A percentile compares a stretch with the other conserved stretches of the same genome.
phyloP scores from a whole-genome alignment of 92 coral and sea anemone species.

The Phenganax marumi region DNA sequence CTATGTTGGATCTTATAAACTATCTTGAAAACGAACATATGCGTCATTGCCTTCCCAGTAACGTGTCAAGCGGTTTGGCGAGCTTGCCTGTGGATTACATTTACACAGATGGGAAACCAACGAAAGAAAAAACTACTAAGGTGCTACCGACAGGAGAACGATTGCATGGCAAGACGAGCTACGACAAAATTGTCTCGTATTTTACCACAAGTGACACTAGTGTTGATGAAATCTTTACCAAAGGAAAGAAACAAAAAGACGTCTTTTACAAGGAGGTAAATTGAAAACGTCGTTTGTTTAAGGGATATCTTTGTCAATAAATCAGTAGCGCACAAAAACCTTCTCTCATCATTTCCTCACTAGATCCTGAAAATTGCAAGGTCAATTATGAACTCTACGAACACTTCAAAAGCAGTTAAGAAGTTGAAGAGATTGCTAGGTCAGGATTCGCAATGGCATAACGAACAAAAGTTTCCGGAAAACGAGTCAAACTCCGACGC shows the following conservation, averaged over 20 bases:
- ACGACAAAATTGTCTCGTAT: conserved; percentile 70
- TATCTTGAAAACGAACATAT: conserved; percentile 79
- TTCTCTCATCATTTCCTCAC: not conserved
- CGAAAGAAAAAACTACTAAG: conserved; percentile 61
- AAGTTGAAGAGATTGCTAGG: conserved; percentile 54
- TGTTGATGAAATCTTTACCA: conserved; percentile 61
- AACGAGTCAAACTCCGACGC: conserved; percentile 80
- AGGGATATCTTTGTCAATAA: too few relatives aligned
- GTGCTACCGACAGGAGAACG: conserved; percentile 74
- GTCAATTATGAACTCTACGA: conserved; percentile 58
- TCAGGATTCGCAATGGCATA: conserved; percentile 73
- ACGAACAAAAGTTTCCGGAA: conserved; percentile 71
- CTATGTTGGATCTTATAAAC: conserved; percentile 66
- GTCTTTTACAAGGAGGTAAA: conserved; percentile 71
- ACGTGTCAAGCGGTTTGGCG: conserved; percentile 80
- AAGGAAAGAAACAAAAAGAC: conserved; percentile 66
- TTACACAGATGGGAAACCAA: conserved; percentile 67
- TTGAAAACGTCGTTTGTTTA: not conserved
- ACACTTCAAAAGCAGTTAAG: conserved; percentile 57
- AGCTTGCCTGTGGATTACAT: conserved; percentile 79
- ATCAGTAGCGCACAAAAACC: not conserved
- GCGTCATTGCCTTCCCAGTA: conserved; percentile 84
- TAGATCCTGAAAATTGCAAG: conserved; percentile 69
- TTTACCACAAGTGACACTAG: conserved; percentile 79
- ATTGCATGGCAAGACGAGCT: conserved; percentile 68